Conservation (phyloP, 2,797 vertebrate species). For the Clarias platycephalus region DNA sequence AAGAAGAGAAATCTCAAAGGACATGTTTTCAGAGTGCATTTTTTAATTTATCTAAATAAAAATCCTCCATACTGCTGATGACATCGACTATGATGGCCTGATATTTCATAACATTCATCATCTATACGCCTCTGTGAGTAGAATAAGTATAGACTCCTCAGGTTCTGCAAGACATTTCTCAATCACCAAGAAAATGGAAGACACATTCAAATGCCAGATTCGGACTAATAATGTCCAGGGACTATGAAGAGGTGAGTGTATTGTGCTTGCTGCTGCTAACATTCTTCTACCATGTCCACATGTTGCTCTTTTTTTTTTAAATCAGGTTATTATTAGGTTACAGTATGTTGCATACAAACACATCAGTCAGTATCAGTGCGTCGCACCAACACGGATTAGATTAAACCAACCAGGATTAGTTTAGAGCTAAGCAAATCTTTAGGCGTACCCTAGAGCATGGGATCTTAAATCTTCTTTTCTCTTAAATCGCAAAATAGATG, state of each 20-base stretch:
- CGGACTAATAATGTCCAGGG: conserved; percentile 79
- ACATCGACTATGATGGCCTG: conserved; percentile 65
- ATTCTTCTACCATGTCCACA: background rate
- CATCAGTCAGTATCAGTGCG: background rate
- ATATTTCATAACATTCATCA: conserved; percentile 54
- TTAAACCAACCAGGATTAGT: too few species aligned
- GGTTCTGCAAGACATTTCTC: conserved; percentile 63
- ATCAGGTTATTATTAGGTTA: background rate
- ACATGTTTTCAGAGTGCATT: conserved; percentile 44
- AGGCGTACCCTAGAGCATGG: background rate
- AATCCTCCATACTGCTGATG: conserved; percentile 22
- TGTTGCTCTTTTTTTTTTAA: background rate
- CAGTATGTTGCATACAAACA: background rate
- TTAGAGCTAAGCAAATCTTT: conserved; percentile 1
- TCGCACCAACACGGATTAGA: background rate
- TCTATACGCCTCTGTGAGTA: conserved; percentile 35
- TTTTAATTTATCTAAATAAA: conserved; percentile 29
- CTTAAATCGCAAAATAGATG: background rate
- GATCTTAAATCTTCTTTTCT: background rate
- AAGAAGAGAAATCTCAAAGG: conserved; percentile 54
- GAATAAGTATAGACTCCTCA: conserved; percentile 55
- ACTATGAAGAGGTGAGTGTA: conserved; percentile 80
- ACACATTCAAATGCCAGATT: conserved; percentile 63
- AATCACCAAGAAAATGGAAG: conserved; percentile 75
- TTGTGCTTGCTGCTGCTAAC: conserved; percentile 8